phyloP scores from a whole-genome alignment of 2,888 invertebrate genomes.

The Craniophora ligustri region DNA sequence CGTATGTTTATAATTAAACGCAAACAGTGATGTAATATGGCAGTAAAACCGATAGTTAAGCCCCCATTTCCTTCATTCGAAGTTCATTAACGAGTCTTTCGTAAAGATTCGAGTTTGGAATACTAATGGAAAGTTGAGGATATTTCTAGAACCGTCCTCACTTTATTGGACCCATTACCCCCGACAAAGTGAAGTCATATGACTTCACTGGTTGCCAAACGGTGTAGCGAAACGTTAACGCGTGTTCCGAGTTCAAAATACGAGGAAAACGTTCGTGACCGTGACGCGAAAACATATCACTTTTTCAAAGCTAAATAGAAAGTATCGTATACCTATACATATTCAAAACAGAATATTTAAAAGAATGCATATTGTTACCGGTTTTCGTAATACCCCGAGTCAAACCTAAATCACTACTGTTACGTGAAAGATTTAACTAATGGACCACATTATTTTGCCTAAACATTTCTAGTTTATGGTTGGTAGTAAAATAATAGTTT shows the following conservation, averaged over 20 bases:
- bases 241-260: slow-evolving; percentile 56
- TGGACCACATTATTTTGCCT: slow-evolving; percentile 14
- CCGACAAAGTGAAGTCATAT: slow-evolving; percentile 52
- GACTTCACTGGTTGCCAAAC: slow-evolving; percentile 47
- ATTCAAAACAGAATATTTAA: slow-evolving; percentile 46
- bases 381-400: slow-evolving; percentile 49
- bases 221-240: slow-evolving; percentile 63
- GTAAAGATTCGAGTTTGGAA: slow-evolving; percentile 17
- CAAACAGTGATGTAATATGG: slow-evolving; percentile 13
- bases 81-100: slow-evolving; percentile 40
- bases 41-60: slow-evolving; percentile 26
- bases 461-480: slow-evolving; percentile 10
- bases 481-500: slow-evolving; percentile 38
- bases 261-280: slow-evolving; percentile 59
- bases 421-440: slow-evolving; percentile 42
- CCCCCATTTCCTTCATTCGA: slow-evolving; percentile 25
- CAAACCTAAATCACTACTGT: slow-evolving; percentile 34
- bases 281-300: slow-evolving; percentile 62
- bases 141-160: slow-evolving; percentile 25
- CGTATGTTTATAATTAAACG: slow-evolving; percentile 13
- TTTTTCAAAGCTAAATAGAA: slow-evolving; percentile 59
- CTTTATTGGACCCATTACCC: slow-evolving; percentile 46
- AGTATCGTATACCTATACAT: slow-evolving; percentile 52
- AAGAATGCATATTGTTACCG: slow-evolving; percentile 38
- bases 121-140: slow-evolving; percentile 7